Base-by-base conservation (phyloP, 2,113 vertebrate species). In the Oceanites oceanicus region DNA sequence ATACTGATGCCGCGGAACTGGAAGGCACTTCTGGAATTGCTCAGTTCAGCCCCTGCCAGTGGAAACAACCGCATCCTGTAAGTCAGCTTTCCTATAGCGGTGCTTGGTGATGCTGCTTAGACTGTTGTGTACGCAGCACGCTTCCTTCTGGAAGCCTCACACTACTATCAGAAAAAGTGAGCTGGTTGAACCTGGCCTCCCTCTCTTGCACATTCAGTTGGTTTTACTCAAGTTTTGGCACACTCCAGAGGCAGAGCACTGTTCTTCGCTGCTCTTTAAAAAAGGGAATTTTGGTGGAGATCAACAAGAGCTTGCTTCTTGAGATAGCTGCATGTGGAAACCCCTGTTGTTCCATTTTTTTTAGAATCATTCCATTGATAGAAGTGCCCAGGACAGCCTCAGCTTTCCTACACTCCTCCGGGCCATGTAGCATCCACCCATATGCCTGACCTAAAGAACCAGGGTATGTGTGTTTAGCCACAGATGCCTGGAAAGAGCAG, bases 131-230 rank as follows among this genome's bases (percentile, higher is more conserved):
- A 7, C 45, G 3, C 30, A 34, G 55, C 27, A 4, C 8, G 0
- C 40, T 72, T 94, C 73, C 86, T 49, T 20, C 55, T 67, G 76
- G 81, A 58, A 29, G 34, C 9, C 0, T 30, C 55, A 10, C 14
- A 0, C 29, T n/a, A 0, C 38, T 34, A 0, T 53, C 53, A 8
- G 72, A 13, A 78, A 1, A 23, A 34, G 16, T 1, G 72, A 80
- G 61, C 32, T 67, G 70, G 4, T 19, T 32, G 30, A 34, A 3
- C 29, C 26, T 26, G 53, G 32, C 42, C 56, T 56, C 32, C 38
- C 40, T 53, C 12, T 23, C 44, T 38, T 27, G n/a, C 42, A 9
- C 13, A 0, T 58, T 26, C 3, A 1, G 5, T 71, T 45, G 30
- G 52, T 65, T 90, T 78, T 50, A 3, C 19, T 81, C 30, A 8